Conservation (phyloP, 2,888 invertebrate genomes). For the Mesorhabditis belari region DNA sequence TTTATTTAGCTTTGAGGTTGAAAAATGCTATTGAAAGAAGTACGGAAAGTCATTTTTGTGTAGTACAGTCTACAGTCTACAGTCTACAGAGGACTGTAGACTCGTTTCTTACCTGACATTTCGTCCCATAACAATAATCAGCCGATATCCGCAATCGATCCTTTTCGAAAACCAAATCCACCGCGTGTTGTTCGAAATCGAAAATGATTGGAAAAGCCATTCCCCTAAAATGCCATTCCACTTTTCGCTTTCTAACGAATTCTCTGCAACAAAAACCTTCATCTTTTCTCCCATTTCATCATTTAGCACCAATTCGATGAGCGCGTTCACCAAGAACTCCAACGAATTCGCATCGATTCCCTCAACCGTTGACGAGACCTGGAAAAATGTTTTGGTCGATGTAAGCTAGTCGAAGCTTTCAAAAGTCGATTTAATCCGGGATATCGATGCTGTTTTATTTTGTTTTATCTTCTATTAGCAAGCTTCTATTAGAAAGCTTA, state of each 20-base stretch:
- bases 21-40: no score
- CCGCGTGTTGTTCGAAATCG: constrained; percentile 44
- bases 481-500: no score
- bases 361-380: constrained; percentile 44
- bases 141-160: constrained; percentile 17
- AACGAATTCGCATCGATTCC: constrained; percentile 49
- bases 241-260: background rate
- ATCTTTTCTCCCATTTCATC: constrained; percentile 50
- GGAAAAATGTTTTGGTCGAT: background rate
- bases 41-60: no score
- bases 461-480: no score
- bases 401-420: no score
- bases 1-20: no score
- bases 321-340: constrained; percentile 49
- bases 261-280: constrained; percentile 25
- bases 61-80: no score
- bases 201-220: constrained; percentile 49
- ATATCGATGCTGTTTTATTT: no score
- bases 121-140: background rate
- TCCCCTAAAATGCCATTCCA: constrained; percentile 6
- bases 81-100: no score
- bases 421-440: no score
- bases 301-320: constrained; percentile 48
- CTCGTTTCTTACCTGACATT: no score
- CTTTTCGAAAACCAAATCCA: constrained; percentile 45